These are phyloP conservation scores for Camelus dromedarius DNA, from an alignment of 2,113 vertebrate species.

Conservation along the genomic window DNA sequence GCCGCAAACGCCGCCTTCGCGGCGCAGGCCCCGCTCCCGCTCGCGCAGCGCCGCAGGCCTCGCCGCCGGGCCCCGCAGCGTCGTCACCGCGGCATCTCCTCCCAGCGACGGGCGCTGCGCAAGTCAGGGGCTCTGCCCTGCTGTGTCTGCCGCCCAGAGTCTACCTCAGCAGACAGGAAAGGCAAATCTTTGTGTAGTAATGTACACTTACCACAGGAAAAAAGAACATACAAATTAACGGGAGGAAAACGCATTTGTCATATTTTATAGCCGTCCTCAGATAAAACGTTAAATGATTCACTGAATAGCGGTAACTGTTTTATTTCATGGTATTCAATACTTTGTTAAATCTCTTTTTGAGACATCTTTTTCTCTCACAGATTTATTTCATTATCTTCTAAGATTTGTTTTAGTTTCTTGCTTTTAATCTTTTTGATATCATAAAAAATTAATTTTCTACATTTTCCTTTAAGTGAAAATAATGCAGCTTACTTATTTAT, in stretches of 20 bases:
- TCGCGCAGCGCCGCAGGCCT: too few relatives aligned
- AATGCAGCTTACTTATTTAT: neutral
- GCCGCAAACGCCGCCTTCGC: too few relatives aligned
- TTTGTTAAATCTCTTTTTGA: neutral
- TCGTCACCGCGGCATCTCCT: too few relatives aligned
- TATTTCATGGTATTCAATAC: neutral
- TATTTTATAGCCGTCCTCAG: neutral
- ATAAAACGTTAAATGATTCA: neutral
- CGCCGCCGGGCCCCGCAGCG: too few relatives aligned
- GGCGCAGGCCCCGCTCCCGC: too few relatives aligned
- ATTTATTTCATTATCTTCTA: neutral
- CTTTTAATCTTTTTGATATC: neutral
- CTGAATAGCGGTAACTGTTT: neutral
- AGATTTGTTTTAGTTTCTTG: neutral
- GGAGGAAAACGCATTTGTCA: neutral
- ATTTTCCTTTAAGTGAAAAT: neutral
- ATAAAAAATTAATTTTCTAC: neutral
- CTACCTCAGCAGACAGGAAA: too few relatives aligned
- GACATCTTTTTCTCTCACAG: neutral
- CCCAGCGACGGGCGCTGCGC: too few relatives aligned
- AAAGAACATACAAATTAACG: neutral
- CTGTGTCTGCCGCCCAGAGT: too few relatives aligned
- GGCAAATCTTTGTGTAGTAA: too few relatives aligned
- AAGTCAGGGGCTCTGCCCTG: too few relatives aligned
- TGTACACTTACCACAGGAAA: too few relatives aligned